Percentiles rank a stretch among this genome's conserved stretches.
These are phyloP conservation scores for Dromiciops gliroides DNA, from an alignment of 2,113 vertebrate species.

Conservation along the genomic window DNA sequence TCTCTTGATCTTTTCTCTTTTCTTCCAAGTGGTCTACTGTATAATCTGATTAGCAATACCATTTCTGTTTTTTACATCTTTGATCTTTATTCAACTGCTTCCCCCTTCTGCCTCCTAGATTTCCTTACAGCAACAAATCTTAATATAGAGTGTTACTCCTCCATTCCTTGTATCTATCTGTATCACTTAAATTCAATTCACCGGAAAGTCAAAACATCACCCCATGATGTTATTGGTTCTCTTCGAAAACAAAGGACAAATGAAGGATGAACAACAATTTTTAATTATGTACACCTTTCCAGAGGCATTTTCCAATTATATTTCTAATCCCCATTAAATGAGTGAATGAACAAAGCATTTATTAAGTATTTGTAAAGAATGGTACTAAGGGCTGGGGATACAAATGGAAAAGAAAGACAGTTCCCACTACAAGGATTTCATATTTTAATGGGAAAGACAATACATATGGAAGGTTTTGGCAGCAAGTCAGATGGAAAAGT, in stretches of 20 bases:
- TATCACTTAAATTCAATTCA: not conserved
- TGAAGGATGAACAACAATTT: not conserved
- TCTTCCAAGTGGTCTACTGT: not conserved
- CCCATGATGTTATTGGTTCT: not conserved
- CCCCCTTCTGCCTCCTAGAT: not conserved
- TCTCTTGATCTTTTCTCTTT: not conserved
- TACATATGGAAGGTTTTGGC: too few species aligned
- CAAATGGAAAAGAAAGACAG: not conserved
- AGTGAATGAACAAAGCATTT: not conserved
- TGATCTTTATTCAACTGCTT: not conserved
- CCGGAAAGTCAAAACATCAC: not conserved
- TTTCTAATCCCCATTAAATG: not conserved
- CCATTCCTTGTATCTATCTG: not conserved
- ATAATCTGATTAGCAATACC: not conserved
- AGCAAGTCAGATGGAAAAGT: too few species aligned
- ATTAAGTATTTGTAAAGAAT: not conserved
- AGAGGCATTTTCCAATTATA: not conserved
- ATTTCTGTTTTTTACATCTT: not conserved
- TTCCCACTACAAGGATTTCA: not conserved
- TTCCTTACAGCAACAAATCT: not conserved
- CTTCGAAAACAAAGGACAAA: not conserved
- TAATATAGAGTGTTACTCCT: not conserved
- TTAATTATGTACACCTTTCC: not conserved
- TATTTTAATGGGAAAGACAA: too few species aligned
- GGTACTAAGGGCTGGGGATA: not conserved